phyloP scores from a whole-genome alignment of 2,888 invertebrate genomes.

The Pheosia tremula region DNA sequence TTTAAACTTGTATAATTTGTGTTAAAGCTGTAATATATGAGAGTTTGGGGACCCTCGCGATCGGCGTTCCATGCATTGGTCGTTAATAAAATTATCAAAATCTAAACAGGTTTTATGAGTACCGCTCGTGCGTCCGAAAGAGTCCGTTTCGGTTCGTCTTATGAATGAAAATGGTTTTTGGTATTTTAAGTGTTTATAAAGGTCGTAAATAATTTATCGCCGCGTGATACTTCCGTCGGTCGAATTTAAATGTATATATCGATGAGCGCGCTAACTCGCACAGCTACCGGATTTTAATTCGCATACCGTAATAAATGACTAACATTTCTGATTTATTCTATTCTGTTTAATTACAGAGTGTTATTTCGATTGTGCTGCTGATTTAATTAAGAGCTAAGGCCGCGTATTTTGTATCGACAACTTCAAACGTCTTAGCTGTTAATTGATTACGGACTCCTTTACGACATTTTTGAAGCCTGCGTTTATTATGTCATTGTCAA shows the following conservation, averaged over 20 bases:
- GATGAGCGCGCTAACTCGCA: conserved; percentile 63
- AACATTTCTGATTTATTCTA: conserved; percentile 51
- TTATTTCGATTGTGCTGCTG: conserved; percentile 24
- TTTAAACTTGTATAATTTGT: conserved; percentile 83
- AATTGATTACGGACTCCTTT: no score
- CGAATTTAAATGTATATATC: conserved; percentile 74
- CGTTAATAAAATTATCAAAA: conserved; percentile 85
- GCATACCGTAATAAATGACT: conserved; percentile 51
- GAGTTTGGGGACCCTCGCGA: conserved; percentile 74
- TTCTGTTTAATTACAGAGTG: conserved; percentile 45
- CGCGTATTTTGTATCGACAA: no score
- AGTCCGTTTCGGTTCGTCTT: conserved; percentile 69
- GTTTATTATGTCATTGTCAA: no score
- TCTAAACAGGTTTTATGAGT: conserved; percentile 81
- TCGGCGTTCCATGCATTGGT: conserved; percentile 76
- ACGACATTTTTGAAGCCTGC: no score
- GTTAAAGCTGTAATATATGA: conserved; percentile 84
- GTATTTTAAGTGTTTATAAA: conserved; percentile 82
- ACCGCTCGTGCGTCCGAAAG: conserved; percentile 73
- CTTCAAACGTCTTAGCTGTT: no score
- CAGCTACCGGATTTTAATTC: conserved; percentile 78
- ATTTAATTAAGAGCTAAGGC: neutral
- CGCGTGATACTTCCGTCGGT: conserved; percentile 81
- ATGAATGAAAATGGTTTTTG: conserved; percentile 83
- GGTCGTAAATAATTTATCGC: conserved; percentile 81